Evolutionary conservation across 2,113 vertebrate species (phyloP), one percentile per base, ranked within the genome.

Genomic region (Rhinoptilus africanus): DNA sequence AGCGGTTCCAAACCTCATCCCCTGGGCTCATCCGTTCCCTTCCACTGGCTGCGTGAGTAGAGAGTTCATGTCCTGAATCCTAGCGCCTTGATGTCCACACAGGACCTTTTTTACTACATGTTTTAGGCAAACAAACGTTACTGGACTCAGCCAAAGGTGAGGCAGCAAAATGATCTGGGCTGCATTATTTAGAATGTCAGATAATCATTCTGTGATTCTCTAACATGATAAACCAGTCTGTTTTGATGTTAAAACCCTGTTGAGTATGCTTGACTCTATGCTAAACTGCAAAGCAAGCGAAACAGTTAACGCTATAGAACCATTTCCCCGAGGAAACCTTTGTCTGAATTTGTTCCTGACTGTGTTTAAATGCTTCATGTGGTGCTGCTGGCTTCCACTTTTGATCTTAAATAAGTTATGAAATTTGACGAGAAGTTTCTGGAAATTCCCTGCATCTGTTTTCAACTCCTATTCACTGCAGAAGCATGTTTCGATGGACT

Each of bases 31-130:
- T 32, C 56, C 35, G 0, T 14, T 24, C 23, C 26, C 26, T 62
- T 32, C 76, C 19, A 8, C 27, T 3, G 43, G 5, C 63, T 57
- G 35, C 8, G 0, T 5, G 3, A 56, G 24, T 1, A n/a, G 23
- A 7, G 23, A 14, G 30, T 2, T 22, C 26, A 7, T 8, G 6
- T 9, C 30, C 7, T 30, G 60, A 64, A 30, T 34, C 60, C 62
- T 12, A 1, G 43, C 5, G 10, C 17, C 57, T 26, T 18, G 9
- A 6, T 47, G 72, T 2, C 24, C 51, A 8, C 30, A 2, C 26
- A 2, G 34, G 22, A 20, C 6, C 6, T 71, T 51, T 57, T 7
- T 3, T 5, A 21, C 1, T 41, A 1, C 26, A 6, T 7, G 8
- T 6, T 76, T 67, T 57, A n/a, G 30, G 51, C 26, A 2, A 37